Base-by-base conservation (phyloP, 2,797 vertebrate genomes). In the Tamandua tetradactyla region DNA sequence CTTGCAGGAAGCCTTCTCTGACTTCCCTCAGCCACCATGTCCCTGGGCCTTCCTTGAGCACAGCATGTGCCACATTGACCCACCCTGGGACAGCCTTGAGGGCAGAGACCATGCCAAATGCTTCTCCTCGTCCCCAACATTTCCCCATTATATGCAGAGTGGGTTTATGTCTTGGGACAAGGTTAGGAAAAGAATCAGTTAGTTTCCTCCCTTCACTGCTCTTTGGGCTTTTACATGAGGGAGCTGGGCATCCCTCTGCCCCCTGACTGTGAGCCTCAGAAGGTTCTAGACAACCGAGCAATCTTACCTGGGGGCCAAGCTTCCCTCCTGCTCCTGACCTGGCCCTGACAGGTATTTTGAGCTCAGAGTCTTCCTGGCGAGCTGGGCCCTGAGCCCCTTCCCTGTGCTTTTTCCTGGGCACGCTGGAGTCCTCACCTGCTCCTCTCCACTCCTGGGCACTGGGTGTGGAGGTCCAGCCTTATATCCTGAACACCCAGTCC, bases 381-480 rank as follows among this genome's bases (percentile, higher is more conserved):
- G 42, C 4, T 9, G 23, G 27, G 13, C 32, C 57, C 14, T 80
- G 7, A 7, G 3, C n/a, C 35, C 84, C 7, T 69, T 44, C 40
- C 42, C n/a, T n/a, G 22, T 3, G 6, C 22, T 27, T 86, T 93
- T 95, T 97, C 96, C 97, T 97, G 97, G 74, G 49, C 42, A 37
- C 35, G 4, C 20, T 1, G 4, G 91, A 66, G 87, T 87, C 68
- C 84, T 82, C 4, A 4, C 66, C 49, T 15, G 6, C 61, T 40
- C n/a, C 37, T 35, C 22, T 93, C 6, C 76, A 76, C 42, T 74
- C 76, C 89, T 93, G 64, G 61, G 40, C 22, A 27, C 23, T 23
- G 55, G 64, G 72, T n/a, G 79, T 87, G 68, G 44, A 55, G 52
- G 44, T 20, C 75, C 20, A 57, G 62, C 27, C 68, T 97, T 97